Conservation (phyloP, 2,888 invertebrate species). For the Drosophila aldrichi region DNA sequence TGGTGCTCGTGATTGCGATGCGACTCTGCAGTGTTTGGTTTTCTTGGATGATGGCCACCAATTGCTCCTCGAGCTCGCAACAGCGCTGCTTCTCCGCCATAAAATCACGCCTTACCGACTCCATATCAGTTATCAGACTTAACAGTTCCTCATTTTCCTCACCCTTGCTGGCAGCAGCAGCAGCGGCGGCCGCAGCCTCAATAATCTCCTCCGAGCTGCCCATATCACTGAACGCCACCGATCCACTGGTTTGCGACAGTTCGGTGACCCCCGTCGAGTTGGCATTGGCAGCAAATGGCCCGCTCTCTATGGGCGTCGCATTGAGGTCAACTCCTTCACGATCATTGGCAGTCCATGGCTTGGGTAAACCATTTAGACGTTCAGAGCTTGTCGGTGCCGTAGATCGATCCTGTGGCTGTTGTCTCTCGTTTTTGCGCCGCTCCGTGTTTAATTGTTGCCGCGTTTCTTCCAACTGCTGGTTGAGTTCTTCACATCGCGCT, state of each 20-base stretch:
- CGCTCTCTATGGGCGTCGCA: constrained; percentile 34
- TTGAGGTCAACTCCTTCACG: constrained; percentile 29
- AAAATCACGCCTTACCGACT: constrained; percentile 89
- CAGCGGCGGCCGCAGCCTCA: constrained; percentile 46
- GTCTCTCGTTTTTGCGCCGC: constrained; percentile 87
- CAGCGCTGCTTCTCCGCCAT: constrained; percentile 90
- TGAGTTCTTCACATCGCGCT: constrained; percentile 92
- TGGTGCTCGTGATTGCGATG: constrained; percentile 86
- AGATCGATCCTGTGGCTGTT: constrained; percentile 80
- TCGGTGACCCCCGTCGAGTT: constrained; percentile 82
- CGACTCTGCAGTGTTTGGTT: constrained; percentile 84
- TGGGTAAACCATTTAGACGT: constrained; percentile 7
- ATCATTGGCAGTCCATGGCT: constrained; percentile 28
- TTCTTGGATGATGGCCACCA: constrained; percentile 87
- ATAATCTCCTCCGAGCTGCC: constrained; percentile 36
- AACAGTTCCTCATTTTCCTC: constrained; percentile 85
- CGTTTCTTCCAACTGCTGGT: constrained; percentile 91
- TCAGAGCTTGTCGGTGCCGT: constrained; percentile 16
- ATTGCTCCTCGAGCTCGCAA: constrained; percentile 91
- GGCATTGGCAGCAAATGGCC: constrained; percentile 60
- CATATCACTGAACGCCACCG: constrained; percentile 60
- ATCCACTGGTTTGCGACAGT: constrained; percentile 40
- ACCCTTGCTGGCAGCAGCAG: constrained; percentile 44
- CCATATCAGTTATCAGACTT: constrained; percentile 89
- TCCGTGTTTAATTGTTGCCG: constrained; percentile 88